Percentiles rank a stretch among this genome's conserved stretches.
Conservation (phyloP, 2,113 vertebrate genomes). For the Thalassarche chlororhynchos region DNA sequence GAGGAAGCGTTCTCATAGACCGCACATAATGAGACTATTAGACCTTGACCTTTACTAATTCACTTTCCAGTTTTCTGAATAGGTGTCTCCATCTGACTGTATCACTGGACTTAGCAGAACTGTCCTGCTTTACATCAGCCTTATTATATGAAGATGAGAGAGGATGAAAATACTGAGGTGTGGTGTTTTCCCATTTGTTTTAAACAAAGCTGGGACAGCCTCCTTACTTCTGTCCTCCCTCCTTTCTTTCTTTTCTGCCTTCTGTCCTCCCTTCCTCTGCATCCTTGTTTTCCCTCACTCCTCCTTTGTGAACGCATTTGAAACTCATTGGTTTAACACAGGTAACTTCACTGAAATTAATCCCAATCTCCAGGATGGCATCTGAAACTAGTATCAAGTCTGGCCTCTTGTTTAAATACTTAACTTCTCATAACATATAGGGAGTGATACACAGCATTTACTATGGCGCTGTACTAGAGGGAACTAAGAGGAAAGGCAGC, state of each 20-base stretch:
- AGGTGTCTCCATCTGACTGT: neutral
- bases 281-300: constrained; percentile 1
- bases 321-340: neutral
- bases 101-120: neutral
- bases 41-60: neutral
- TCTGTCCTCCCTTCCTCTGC: neutral
- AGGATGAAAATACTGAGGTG: neutral
- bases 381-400: neutral
- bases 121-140: neutral
- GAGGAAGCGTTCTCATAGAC: neutral
- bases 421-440: neutral
- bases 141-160: neutral
- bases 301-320: neutral
- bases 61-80: neutral
- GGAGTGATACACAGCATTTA: neutral
- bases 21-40: neutral
- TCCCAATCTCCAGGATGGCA: neutral
- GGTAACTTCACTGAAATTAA: neutral
- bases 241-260: neutral
- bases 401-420: neutral
- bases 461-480: neutral
- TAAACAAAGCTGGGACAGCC: neutral
- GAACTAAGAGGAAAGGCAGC: neutral
- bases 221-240: neutral
- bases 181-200: neutral